A percentile compares a stretch with the other conserved stretches of the same genome.
Conservation (phyloP, 2,113 vertebrate species). For the Gymnobelideus leadbeateri region DNA sequence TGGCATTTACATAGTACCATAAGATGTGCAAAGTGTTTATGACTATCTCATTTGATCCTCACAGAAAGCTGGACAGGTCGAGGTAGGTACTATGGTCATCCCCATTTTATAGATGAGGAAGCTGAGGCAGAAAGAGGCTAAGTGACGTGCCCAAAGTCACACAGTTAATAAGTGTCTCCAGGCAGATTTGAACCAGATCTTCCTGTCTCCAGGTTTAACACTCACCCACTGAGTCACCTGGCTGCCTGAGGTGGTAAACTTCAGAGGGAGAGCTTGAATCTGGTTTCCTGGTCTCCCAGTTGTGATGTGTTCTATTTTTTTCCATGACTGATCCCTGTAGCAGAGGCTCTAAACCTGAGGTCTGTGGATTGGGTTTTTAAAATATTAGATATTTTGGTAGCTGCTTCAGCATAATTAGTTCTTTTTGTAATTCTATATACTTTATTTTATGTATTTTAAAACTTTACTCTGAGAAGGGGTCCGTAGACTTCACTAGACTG, state of each 20-base stretch:
- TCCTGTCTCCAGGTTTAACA: background rate
- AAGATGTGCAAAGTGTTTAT: too few relatives aligned
- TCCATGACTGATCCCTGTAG: background rate
- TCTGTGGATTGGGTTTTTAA: background rate
- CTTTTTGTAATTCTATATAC: background rate
- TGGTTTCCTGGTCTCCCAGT: background rate
- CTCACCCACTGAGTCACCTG: background rate
- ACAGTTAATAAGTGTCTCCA: background rate
- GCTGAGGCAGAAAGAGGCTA: background rate
- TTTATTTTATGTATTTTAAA: background rate
- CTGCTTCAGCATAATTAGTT: background rate
- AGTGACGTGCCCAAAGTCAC: background rate
- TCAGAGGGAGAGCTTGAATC: background rate
- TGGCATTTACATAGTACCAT: too few relatives aligned
- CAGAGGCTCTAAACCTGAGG: background rate
- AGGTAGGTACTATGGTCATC: too few relatives aligned
- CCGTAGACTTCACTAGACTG: background rate
- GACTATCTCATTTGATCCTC: too few relatives aligned
- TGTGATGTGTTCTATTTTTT: background rate
- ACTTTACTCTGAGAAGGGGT: background rate
- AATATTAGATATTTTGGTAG: background rate
- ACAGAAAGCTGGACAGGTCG: too few relatives aligned
- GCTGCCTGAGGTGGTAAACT: background rate
- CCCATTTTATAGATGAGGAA: background rate
- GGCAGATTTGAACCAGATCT: background rate